Base-by-base conservation (phyloP, 1,140 invertebrate genomes). In the Hyles euphorbiae region DNA sequence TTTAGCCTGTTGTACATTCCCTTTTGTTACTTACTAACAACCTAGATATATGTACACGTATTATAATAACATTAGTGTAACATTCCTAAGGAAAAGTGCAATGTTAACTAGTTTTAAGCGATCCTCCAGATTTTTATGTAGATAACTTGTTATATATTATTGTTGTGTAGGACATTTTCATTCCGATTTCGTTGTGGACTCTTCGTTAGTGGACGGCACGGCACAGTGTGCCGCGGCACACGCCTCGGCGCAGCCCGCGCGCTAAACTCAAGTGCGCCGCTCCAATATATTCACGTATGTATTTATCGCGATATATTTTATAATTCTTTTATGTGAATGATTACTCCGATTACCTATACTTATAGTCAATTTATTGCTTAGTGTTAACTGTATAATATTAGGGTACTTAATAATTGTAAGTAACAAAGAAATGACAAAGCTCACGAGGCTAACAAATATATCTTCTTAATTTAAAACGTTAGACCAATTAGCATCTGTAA, bases 91-190 rank as follows among this genome's bases (percentile, higher is more conserved):
- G 87, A 88, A 79, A 87, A 85, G 89, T 90, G 89, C 89, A 90
- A 90, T 90, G 87, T 90, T 90, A 85, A 84, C 84, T 90, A 90
- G 85, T 89, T 88, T 84, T 84, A 88, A 86, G 82, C 52, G 59
- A 60, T 72, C 34, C 70, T 76, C 65, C 74, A 75, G 69, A 74
- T 79, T 81, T 84, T 76, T 77, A 56, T 84, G 84, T 87, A 85
- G 54, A 56, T 56, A 43, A 48, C 58, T 53, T 56, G 47, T 59
- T 56, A 56, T 47, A 10, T 58, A 36, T 43, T 54, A 48, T 61
- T 54, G 33, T 64, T 59, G 53, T 49, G 58, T 22, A 40, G 36
- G 36, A 40, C 36, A 40, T 5, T 40, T 40, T 40, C 36, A 40
- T 40, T 40, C 36, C 36, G 8, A 5, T 40, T 40, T 40, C 36